These are phyloP conservation scores for Pseudococcus viburni DNA, from an alignment of 2,888 invertebrate species.

Conservation along the genomic window DNA sequence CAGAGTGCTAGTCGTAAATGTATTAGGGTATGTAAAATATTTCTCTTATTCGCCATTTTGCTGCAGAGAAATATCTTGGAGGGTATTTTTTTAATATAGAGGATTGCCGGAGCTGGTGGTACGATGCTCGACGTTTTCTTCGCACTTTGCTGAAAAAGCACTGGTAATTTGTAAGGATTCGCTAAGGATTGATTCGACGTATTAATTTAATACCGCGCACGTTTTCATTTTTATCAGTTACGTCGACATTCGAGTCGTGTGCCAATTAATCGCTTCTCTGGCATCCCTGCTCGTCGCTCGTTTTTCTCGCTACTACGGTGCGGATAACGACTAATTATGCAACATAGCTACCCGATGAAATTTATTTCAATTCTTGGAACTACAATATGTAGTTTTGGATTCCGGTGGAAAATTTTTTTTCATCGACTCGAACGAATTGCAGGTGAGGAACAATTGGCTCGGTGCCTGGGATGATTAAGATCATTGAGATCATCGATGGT, in stretches of 20 bases:
- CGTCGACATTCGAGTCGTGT: constrained; percentile 27
- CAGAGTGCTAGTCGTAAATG: background rate
- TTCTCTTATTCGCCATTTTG: too few relatives aligned
- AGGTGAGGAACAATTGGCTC: background rate
- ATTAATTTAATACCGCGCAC: constrained; percentile 4
- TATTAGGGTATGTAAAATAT: too few relatives aligned
- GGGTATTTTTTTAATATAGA: background rate
- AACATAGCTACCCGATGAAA: background rate
- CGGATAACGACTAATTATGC: background rate
- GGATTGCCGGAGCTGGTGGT: too few relatives aligned
- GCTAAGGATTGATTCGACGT: background rate
- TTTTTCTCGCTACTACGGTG: background rate
- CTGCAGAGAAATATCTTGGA: too few relatives aligned
- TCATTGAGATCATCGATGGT: background rate
- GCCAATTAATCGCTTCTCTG: constrained; percentile 3
- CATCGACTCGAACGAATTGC: background rate
- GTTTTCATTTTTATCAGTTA: constrained; percentile 16
- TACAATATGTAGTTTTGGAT: background rate
- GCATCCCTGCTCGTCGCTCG: background rate
- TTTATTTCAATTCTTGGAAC: constrained; percentile 2
- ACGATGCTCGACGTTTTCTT: background rate
- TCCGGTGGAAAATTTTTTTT: background rate
- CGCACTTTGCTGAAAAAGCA: background rate
- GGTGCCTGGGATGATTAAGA: background rate
- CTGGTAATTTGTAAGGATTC: background rate